phyloP scores from a whole-genome alignment of 2,888 invertebrate genomes.

The Lumbricus terrestris region DNA sequence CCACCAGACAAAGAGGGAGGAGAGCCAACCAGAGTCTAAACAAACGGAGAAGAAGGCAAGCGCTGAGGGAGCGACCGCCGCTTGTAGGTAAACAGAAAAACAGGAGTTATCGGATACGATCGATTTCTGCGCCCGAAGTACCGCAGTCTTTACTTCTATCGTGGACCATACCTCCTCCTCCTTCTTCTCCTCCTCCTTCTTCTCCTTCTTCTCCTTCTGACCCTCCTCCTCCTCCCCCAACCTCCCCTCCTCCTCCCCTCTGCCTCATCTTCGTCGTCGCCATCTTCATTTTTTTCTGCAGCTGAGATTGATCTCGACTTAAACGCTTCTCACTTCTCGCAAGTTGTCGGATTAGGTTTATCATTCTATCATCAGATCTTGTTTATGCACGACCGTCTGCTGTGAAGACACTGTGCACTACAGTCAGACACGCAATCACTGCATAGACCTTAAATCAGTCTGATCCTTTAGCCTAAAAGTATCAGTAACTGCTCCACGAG shows the following conservation, averaged over 20 bases:
- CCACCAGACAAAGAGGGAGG: not conserved
- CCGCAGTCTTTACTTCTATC: not conserved
- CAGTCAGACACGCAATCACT: not conserved
- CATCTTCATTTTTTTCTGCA: not conserved
- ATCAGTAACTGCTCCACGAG: not conserved
- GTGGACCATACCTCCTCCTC: not conserved
- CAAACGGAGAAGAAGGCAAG: not conserved
- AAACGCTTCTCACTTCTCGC: not conserved
- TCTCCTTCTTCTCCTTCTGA: too few relatives aligned
- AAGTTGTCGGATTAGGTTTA: not conserved
- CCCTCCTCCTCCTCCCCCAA: too few relatives aligned
- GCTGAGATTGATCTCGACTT: not conserved
- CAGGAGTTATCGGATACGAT: constrained; percentile 3
- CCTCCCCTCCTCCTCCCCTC: too few relatives aligned
- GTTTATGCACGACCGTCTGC: not conserved
- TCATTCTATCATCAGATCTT: not conserved
- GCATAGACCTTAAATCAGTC: too few relatives aligned
- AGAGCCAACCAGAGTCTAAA: not conserved
- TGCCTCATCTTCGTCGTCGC: not conserved
- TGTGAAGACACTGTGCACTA: not conserved
- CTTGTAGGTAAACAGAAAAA: not conserved
- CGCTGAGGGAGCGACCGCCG: not conserved
- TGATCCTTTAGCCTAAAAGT: not conserved
- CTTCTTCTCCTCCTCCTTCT: not conserved
- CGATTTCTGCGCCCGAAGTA: not conserved